Evolutionary conservation across 2,113 vertebrate species (phyloP).

Genomic region (Dicentrarchus labrax): DNA sequence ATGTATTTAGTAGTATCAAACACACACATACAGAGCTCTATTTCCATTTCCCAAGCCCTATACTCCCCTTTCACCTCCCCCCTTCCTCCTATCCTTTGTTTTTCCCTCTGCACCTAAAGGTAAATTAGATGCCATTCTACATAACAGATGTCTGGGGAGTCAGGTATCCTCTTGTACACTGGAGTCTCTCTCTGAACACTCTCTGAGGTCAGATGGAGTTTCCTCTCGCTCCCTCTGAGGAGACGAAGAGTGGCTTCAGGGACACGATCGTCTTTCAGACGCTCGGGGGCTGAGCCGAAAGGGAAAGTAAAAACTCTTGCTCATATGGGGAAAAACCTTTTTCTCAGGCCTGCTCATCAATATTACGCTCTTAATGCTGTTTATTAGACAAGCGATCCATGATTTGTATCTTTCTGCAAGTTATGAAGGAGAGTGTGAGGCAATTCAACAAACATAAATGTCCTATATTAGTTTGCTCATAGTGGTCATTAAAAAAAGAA

Average conservation of each 20-base stretch:
- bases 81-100: conserved; percentile 34
- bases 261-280: conserved; percentile 68
- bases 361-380: conserved; percentile 1
- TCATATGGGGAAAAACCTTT: neutral
- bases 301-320: conserved; percentile 31
- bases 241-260: conserved; percentile 48
- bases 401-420: neutral
- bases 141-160: conserved; percentile 79
- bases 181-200: conserved; percentile 39
- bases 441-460: neutral
- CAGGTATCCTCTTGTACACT: conserved; percentile 38
- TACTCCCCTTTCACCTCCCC: conserved; percentile 2
- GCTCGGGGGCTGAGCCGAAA: neutral
- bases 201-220: conserved; percentile 67
- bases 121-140: conserved; percentile 73
- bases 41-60: conserved; percentile 12
- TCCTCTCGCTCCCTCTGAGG: conserved; percentile 42
- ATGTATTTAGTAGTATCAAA: neutral
- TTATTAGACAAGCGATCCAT: neutral
- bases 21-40: conserved; percentile 16
- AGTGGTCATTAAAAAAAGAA: too few species aligned
- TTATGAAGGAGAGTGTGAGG: neutral
- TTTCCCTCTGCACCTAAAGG: conserved; percentile 62
- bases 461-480: neutral
- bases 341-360: neutral